A percentile compares a stretch with the other conserved stretches of the same genome.
Conservation (phyloP, 1,140 invertebrate species). For the Drosophila dunni region DNA sequence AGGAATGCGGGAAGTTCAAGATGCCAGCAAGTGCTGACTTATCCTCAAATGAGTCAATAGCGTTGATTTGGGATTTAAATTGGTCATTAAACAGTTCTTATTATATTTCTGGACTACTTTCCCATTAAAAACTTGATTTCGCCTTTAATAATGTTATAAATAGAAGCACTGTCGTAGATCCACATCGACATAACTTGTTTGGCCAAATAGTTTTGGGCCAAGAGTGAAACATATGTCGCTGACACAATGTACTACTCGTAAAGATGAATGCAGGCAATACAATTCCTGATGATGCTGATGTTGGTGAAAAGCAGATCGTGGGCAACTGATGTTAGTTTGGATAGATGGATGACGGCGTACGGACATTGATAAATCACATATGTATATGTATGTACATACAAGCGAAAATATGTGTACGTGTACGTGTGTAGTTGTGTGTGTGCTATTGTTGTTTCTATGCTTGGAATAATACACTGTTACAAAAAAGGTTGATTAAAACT, state of each 20-base stretch:
- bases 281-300: conserved; percentile 6
- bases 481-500: no score
- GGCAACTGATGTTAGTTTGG: conserved; percentile 36
- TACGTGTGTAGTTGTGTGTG: not conserved
- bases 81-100: no score
- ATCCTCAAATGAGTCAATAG: no score
- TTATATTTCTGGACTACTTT: no score
- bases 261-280: conserved; percentile 22
- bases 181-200: conserved; percentile 2
- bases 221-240: conserved; percentile 46
- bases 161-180: conserved; percentile 1
- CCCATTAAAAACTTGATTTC: no score
- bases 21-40: not conserved
- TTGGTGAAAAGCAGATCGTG: conserved; percentile 6
- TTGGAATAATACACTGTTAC: no score
- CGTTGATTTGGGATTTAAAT: no score
- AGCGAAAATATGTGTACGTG: not conserved
- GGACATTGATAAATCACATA: conserved; percentile 81
- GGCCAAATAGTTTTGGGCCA: conserved; percentile 42
- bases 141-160: conserved; percentile 36
- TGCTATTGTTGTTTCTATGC: conserved; percentile 25
- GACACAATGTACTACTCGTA: conserved; percentile 17
- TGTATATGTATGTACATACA: conserved; percentile 25
- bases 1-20: not conserved
- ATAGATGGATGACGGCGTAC: conserved; percentile 70